Percentiles rank a stretch among this genome's conserved stretches.
These are phyloP conservation scores for Triplophysa tibetana DNA, from an alignment of 2,113 vertebrate genomes.

Conservation along the genomic window DNA sequence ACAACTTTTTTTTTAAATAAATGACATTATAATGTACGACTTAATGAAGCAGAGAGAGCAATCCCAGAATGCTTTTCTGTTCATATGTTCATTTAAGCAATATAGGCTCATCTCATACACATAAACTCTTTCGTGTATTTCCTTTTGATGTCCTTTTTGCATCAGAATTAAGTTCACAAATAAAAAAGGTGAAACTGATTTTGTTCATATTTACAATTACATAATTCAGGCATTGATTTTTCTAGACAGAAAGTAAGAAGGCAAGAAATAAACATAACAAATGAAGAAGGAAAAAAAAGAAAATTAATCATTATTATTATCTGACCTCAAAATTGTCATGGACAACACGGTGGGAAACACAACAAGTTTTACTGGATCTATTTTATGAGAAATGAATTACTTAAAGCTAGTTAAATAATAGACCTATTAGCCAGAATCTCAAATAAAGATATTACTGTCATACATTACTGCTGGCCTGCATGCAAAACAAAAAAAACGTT, in stretches of 20 bases:
- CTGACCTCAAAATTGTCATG: too few relatives aligned
- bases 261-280: not conserved
- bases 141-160: not conserved
- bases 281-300: too few relatives aligned
- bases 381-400: too few relatives aligned
- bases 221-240: not conserved
- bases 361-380: too few relatives aligned
- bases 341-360: too few relatives aligned
- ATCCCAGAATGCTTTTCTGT: conserved; percentile 5
- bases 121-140: not conserved
- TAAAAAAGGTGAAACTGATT: not conserved
- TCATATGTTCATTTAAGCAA: conserved; percentile 6
- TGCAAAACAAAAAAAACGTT: too few relatives aligned
- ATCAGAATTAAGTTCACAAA: not conserved
- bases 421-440: too few relatives aligned
- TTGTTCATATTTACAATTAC: not conserved
- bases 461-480: too few relatives aligned
- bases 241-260: not conserved
- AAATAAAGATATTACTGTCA: too few relatives aligned
- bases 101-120: not conserved
- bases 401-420: too few relatives aligned
- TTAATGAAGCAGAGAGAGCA: conserved; percentile 34
- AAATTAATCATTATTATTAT: too few relatives aligned
- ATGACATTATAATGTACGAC: not conserved
- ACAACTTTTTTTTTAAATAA: not conserved